Base-by-base conservation (phyloP, 2,797 vertebrate genomes). In the Thaleichthys pacificus region DNA sequence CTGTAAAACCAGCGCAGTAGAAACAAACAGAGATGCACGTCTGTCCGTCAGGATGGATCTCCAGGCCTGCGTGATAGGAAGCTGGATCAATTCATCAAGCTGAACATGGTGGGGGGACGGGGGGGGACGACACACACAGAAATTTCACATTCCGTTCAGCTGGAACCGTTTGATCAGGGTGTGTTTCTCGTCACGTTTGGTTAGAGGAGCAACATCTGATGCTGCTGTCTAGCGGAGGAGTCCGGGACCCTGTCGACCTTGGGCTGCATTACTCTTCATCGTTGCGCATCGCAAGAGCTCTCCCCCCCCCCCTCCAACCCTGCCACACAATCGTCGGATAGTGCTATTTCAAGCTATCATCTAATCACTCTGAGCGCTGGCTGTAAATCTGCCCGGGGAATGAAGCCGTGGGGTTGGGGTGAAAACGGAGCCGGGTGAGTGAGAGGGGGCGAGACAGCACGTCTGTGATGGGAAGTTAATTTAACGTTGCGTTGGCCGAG, bases 51-150 rank as follows among this genome's bases (percentile, higher is more conserved):
- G 1, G 77, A 68, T 8, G 0, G 60, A 87, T 76, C 84, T 81
- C 61, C 47, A 3, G 76, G 68, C 71, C 83, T 86, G 78, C 73
- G 76, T 80, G 86, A 84, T 61, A 30, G 80, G 84, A 79, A 79
- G 77, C 79, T 62, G 47, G 70, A 84, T 83, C 73, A 66, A 89
- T 89, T 86, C 81, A 84, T 88, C 81, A 82, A 66, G 72, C 68
- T 9, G 2, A 79, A 80, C 62, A 74, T 77, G 79, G 76, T 66
- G 14, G 21, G 32, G 1, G 2, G 38, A n/a, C n/a, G n/a, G 38
- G 38, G 38, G 38, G 38, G 38, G 9, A 6, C n/a, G n/a, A n/a
- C n/a, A n/a, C n/a, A n/a, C n/a, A 78, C 73, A 83, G 73, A 78
- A 51, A 70, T 75, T 79, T 28, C 65, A 71, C 66, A 62, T 26